Base-by-base conservation (phyloP, 2,888 invertebrate species). In the Lycophotia porphyrea region DNA sequence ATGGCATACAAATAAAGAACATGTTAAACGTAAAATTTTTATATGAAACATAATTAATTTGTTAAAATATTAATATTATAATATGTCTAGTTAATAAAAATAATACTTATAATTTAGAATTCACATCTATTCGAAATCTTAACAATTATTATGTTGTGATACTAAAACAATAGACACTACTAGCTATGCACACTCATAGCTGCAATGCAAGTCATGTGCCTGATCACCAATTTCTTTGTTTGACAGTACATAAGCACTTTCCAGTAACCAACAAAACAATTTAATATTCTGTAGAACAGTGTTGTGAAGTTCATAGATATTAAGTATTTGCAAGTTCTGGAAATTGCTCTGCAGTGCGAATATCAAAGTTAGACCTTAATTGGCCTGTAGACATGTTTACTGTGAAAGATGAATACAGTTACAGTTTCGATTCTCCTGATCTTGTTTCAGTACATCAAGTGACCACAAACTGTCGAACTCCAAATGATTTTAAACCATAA, bases 361-460 rank as follows among this genome's bases (percentile, higher is more conserved):
- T 69, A 61, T 64, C 47, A n/a, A 82, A 78, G 68, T 80, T 7
- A 49, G 11, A 74, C 60, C 67, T 66, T 78, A 83, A 87, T 75
- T 80, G 63, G 73, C 64, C 68, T 77, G 74, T 44, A 66, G 71
- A 79, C 39, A 75, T 84, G 64, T 85, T 75, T 82, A 73, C 67
- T 64, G 82, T 73, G 61, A 80, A 47, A 47, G 63, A 71, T 76
- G 63, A 52, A 52, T 66, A 55, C 64, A 78, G 27, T 83, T 80
- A 71, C 36, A n/a, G 39, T 61, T 27, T 49, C 31, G 15, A 15
- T 71, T 47, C 36, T 34, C 18, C 18, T 58, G 21, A 36, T 66
- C 27, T 66, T 66, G 13, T 78, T 69, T n/a, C 5, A 42, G 31
- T 44, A 44, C 9, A 15, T 42, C 42, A 42, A 42, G 15, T 42